A percentile compares a stretch with the other conserved stretches of the same genome.
Evolutionary conservation across 30 jellyfish, hydroid and myxozoan genomes (phyloP).

Genomic region (Calvadosia cruxmelitensis): DNA sequence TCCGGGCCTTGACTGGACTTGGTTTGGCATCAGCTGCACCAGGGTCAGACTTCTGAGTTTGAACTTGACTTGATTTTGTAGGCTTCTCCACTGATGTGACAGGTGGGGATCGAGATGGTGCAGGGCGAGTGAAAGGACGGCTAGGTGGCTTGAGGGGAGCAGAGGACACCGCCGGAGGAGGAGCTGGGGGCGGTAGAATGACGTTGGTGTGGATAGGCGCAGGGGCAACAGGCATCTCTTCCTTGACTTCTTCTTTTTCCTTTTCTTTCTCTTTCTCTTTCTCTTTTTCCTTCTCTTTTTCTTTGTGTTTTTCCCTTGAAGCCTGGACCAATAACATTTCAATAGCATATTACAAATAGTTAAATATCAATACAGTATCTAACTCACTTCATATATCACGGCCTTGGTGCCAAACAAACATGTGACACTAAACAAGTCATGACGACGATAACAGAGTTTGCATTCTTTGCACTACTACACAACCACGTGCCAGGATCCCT

Average conservation of each 20-base stretch:
- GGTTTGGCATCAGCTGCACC: slow-evolving; percentile 64
- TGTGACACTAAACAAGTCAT: no score
- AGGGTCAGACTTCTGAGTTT: not conserved
- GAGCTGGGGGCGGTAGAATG: not conserved
- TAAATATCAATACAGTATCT: no score
- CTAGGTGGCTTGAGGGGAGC: not conserved
- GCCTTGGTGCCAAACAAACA: no score
- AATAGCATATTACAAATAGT: no score
- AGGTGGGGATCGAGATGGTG: slow-evolving; percentile 4
- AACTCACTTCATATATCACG: no score
- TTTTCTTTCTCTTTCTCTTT: slow-evolving; percentile 8
- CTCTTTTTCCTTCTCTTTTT: slow-evolving; percentile 8
- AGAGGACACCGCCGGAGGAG: not conserved
- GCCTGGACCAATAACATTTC: no score
- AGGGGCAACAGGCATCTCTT: not conserved
- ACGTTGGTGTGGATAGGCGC: not conserved
- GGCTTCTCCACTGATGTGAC: not conserved
- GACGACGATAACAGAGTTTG: no score
- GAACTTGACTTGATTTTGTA: no score
- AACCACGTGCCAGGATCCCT: no score
- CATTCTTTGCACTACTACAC: no score
- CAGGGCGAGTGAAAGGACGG: not conserved
- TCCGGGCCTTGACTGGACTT: slow-evolving; percentile 87
- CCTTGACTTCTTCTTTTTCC: slow-evolving; percentile 10
- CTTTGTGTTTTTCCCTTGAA: slow-evolving; percentile 19